A percentile compares a stretch with the other conserved stretches of the same genome.
These are phyloP conservation scores for Siniperca knerii DNA, from an alignment of 2,113 vertebrate genomes.

Conservation along the genomic window DNA sequence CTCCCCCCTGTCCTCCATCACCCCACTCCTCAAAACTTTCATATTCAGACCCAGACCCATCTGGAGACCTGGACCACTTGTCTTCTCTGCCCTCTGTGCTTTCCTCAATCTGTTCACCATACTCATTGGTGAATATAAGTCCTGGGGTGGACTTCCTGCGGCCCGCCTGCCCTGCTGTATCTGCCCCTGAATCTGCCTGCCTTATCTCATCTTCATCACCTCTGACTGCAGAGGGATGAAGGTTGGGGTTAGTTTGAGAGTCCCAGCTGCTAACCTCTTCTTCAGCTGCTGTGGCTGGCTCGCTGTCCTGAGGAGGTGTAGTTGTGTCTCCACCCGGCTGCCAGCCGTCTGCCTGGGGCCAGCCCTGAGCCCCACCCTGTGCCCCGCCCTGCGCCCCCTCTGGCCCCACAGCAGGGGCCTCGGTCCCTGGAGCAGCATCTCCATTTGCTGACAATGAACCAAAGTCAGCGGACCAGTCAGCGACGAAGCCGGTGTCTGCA, in stretches of 20 bases:
- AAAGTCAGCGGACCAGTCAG: conserved; percentile 89
- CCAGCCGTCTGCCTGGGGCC: conserved; percentile 72
- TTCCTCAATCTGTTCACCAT: conserved; percentile 77
- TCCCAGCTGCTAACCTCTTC: conserved; percentile 83
- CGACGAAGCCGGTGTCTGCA: conserved; percentile 78
- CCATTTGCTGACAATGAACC: conserved; percentile 81
- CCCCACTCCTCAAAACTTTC: conserved; percentile 83
- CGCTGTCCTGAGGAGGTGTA: conserved; percentile 59
- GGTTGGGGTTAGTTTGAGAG: conserved; percentile 68
- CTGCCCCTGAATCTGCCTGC: conserved; percentile 34
- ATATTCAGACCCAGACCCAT: conserved; percentile 82
- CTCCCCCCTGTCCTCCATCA: conserved; percentile 70
- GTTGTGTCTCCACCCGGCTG: conserved; percentile 65
- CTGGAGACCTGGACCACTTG: conserved; percentile 67
- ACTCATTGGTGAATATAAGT: conserved; percentile 81
- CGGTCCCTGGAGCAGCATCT: conserved; percentile 47
- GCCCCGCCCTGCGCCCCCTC: conserved; percentile 69
- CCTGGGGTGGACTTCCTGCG: conserved; percentile 78
- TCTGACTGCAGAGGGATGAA: conserved; percentile 47
- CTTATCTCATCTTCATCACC: conserved; percentile 41
- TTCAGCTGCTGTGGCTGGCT: conserved; percentile 66
- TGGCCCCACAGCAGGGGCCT: conserved; percentile 50
- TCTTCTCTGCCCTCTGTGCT: conserved; percentile 49
- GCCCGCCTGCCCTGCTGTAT: conserved; percentile 25
- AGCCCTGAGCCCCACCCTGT: conserved; percentile 68